Base-by-base conservation (phyloP, 2,797 vertebrate species). In the Danio choprae region DNA sequence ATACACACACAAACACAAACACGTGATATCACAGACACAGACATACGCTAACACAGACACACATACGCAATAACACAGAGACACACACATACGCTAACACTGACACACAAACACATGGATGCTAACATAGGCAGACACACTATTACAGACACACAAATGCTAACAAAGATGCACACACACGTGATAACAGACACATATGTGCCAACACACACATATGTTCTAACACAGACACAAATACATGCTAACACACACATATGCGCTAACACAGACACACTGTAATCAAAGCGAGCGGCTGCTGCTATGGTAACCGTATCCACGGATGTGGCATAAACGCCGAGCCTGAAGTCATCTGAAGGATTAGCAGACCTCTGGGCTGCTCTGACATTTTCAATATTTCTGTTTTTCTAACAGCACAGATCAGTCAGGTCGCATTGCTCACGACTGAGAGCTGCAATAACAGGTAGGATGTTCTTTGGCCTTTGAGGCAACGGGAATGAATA, bases 271-370 rank as follows among this genome's bases (percentile, higher is more conserved):
- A 64, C 7, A 36, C 63, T 48, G 62, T 78, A 78, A 81, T 84
- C 83, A 81, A 72, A 62, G 51, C 29, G 43, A 79, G 58, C 50
- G 20, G 46, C 51, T 55, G 83, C 83, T 84, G 75, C 83, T 71
- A 81, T 84, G 75, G 83, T 74, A 81, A 84, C 80, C 55, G 55
- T 46, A 74, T 64, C 56, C 29, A 43, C 40, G 40, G 48, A 64
- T n/a, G 80, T 76, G 65, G 44, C 46, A 70, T 56, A 56, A 69
- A 59, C 7, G 38, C 58, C 72, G 38, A 63, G 50, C 44, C 44
- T 51, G 55, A 62, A 60, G 76, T 60, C 18, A 78, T 78, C 69
- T 40, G 38, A 51, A 78, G n/a, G 65, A 70, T 51, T 67, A 41
- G 3, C 36, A 78, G 43, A 38, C 55, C 65, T 78, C 16, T 15